Percentiles rank a stretch among this genome's conserved stretches.
These are phyloP conservation scores for Parus major DNA, from an alignment of 2,113 vertebrate genomes.

Conservation along the genomic window DNA sequence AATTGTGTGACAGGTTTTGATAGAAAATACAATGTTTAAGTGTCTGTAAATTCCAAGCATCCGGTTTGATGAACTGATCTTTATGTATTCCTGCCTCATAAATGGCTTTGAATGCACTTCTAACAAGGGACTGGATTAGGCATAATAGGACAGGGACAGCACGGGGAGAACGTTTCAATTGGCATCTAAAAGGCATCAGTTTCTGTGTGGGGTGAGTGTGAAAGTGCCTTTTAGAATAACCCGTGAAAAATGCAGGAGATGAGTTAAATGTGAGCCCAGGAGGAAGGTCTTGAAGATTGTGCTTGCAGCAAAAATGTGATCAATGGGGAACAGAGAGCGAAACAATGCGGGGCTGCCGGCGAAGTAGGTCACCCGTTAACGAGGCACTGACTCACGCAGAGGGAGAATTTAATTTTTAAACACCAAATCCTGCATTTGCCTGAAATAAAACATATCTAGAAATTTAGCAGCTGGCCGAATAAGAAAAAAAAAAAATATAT, in stretches of 20 bases:
- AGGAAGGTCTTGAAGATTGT: slow-evolving; percentile 52
- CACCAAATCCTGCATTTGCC: neutral
- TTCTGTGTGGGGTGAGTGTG: slow-evolving; percentile 22
- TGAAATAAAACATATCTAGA: neutral
- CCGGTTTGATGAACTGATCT: slow-evolving; percentile 56
- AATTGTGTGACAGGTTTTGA: slow-evolving; percentile 28
- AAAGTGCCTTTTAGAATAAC: slow-evolving; percentile 51
- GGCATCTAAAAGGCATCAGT: slow-evolving; percentile 46
- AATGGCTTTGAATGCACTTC: slow-evolving; percentile 48
- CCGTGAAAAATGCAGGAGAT: slow-evolving; percentile 39
- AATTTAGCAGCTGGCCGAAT: neutral
- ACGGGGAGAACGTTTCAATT: slow-evolving; percentile 26
- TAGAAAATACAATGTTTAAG: neutral
- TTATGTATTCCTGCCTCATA: slow-evolving; percentile 61
- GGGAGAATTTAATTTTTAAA: slow-evolving; percentile 52
- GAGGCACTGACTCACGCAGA: neutral
- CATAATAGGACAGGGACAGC: slow-evolving; percentile 14
- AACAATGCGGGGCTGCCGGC: slow-evolving; percentile 32
- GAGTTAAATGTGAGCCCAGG: slow-evolving; percentile 57
- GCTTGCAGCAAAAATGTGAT: slow-evolving; percentile 67
- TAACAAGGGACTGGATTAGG: slow-evolving; percentile 26
- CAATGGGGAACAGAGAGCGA: slow-evolving; percentile 46
- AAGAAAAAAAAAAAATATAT: neutral
- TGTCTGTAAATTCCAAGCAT: slow-evolving; percentile 11
- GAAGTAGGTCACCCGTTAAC: slow-evolving; percentile 71